These are phyloP conservation scores for Dicaeum eximium DNA, from an alignment of 2,113 vertebrate genomes.

Conservation along the genomic window DNA sequence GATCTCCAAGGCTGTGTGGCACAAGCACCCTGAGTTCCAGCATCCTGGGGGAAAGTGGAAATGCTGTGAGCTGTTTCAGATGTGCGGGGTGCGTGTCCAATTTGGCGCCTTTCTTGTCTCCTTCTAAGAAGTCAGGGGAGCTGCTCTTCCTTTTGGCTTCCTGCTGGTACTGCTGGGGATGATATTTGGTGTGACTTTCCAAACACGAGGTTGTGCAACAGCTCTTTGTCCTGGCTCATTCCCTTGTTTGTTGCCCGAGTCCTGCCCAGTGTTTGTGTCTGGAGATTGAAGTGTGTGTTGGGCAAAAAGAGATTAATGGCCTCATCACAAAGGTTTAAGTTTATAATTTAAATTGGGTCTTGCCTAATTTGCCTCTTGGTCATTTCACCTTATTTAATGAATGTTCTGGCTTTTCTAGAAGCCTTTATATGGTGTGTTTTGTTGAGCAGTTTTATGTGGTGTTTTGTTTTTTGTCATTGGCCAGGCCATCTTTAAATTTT, in stretches of 20 bases:
- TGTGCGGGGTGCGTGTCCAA: neutral
- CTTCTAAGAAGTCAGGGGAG: neutral
- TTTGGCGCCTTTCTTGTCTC: neutral
- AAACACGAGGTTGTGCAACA: neutral
- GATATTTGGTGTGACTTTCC: neutral
- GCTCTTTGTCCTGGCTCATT: neutral
- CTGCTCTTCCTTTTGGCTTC: neutral
- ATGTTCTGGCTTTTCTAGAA: neutral
- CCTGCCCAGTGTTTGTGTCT: neutral
- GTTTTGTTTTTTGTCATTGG: neutral
- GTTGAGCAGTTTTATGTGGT: neutral
- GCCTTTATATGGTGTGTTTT: neutral
- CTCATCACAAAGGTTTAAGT: neutral
- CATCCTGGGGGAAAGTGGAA: constrained; percentile 50
- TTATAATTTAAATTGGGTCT: neutral
- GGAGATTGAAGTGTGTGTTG: accelerated
- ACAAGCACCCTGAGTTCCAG: constrained; percentile 4
- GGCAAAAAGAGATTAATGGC: neutral
- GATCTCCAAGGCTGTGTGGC: constrained; percentile 44
- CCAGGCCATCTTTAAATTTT: neutral
- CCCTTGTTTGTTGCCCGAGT: neutral
- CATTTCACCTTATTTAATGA: neutral
- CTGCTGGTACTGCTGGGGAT: neutral
- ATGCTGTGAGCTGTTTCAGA: constrained; percentile 20
- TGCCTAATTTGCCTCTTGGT: neutral